Percentiles rank a stretch among this genome's conserved stretches.
Evolutionary conservation across 2,113 vertebrate species (phyloP).

Genomic region (Regulus satrapa): DNA sequence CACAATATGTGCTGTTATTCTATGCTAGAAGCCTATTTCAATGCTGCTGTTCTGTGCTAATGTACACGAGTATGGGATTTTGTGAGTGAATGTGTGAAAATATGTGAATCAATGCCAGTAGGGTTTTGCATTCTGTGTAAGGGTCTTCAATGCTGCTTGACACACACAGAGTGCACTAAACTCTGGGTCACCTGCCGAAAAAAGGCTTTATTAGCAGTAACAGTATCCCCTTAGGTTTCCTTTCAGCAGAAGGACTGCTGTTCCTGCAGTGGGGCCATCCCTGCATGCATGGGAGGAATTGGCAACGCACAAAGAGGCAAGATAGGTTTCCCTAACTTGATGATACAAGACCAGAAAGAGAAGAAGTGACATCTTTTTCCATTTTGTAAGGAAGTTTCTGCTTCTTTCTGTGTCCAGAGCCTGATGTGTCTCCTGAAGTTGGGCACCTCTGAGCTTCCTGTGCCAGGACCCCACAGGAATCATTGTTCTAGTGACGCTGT

Average conservation of each 20-base stretch:
- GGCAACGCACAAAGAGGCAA: not conserved
- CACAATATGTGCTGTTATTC: not conserved
- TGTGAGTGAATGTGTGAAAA: not conserved
- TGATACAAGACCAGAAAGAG: not conserved
- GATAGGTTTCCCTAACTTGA: not conserved
- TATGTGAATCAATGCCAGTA: accelerated
- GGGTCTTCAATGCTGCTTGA: not conserved
- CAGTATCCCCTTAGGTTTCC: not conserved
- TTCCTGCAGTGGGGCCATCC: not conserved
- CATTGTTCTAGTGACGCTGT: not conserved
- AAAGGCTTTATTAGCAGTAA: not conserved
- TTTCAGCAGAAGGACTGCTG: not conserved
- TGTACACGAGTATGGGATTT: accelerated
- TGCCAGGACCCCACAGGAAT: not conserved
- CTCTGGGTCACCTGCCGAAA: not conserved
- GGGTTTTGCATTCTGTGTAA: not conserved
- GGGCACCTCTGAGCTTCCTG: not conserved
- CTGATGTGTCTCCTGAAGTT: not conserved
- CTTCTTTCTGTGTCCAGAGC: not conserved
- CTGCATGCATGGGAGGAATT: accelerated
- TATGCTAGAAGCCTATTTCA: not conserved
- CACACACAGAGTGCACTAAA: not conserved
- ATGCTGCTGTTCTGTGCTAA: not conserved
- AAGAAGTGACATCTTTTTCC: not conserved
- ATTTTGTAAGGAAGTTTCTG: not conserved